A percentile compares a stretch with the other conserved stretches of the same genome.
Evolutionary conservation across 2,888 invertebrate species (phyloP).

Genomic region (Meta bourneti): DNA sequence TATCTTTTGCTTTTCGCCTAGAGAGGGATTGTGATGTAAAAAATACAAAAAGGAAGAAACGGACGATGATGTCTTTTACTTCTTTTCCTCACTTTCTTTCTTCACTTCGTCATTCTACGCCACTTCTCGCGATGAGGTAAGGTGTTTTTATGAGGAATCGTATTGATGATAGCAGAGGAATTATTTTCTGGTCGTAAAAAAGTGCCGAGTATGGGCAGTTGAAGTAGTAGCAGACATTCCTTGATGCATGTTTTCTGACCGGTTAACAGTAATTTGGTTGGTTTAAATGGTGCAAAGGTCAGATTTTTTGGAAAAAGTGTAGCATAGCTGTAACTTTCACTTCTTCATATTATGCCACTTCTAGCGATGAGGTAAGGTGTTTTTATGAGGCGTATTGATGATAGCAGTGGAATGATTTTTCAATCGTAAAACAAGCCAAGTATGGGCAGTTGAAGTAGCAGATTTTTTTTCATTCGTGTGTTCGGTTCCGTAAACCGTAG

Average conservation of each 20-base stretch:
- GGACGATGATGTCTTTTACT: not conserved
- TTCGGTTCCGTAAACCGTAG: no score
- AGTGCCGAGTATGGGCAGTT: conserved; percentile 1
- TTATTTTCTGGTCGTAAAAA: conserved; percentile 9
- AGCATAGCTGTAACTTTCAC: no score
- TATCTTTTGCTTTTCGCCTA: no score
- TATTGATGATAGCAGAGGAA: conserved; percentile 19
- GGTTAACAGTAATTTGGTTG: not conserved
- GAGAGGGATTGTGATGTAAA: conserved; percentile 1
- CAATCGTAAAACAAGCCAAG: no score
- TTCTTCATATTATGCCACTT: no score
- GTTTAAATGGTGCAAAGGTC: not conserved
- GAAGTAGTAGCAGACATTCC: not conserved
- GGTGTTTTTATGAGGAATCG: conserved; percentile 10
- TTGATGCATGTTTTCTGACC: not conserved
- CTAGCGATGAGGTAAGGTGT: not conserved
- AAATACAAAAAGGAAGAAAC: conserved; percentile 7
- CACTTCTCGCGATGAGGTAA: not conserved
- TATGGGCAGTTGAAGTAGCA: not conserved
- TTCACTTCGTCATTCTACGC: not conserved
- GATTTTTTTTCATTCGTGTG: no score
- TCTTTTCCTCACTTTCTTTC: not conserved
- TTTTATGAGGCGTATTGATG: conserved; percentile 8
- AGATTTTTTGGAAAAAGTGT: no score
- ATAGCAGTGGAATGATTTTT: conserved; percentile 10